Base-by-base conservation (phyloP, 2,113 vertebrate genomes). In the Alectura lathami region DNA sequence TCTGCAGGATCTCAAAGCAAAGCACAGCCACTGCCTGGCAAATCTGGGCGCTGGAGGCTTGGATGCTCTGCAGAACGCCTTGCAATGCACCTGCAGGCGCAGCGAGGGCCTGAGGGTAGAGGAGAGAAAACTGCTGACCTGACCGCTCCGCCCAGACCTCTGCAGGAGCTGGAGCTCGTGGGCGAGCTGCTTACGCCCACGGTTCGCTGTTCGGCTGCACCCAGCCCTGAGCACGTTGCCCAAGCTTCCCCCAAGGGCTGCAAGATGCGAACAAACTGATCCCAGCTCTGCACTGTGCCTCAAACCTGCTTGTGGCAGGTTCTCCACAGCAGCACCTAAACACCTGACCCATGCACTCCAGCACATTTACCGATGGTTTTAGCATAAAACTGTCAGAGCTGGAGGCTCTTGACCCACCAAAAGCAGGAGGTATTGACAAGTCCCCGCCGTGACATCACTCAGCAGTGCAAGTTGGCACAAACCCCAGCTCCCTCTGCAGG, bases 381-480 rank as follows among this genome's bases (percentile, higher is more conserved):
- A 53, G 48, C 5, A 1, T 18, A 62, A 69, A 91, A 40, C 30
- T 32, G 32, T 64, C 42, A 48, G 24, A 27, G 26, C 72, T 51
- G 21, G 83, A 77, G 30, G 30, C 45, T 88, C 8, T 79, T 17
- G 40, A 88, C 43, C 47, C 63, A 51, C 21, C 42, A 73, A 45
- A n/a, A 78, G 38, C 40, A 91, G 47, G 90, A 80, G 45, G 47
- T 6, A 38, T 3, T 68, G 51, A 69, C 36, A 86, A 91, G 40
- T 53, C 77, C 48, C 11, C 72, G 59, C 73, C 3, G 2, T 83
- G 86, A 83, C 83, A 75, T 72, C 56, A 72, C 21, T 75, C 36
- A 42, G 56, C 53, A 30, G 85, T 72, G 74, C 83, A 90, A 86
- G 73, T 43, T 36, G 54, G 66, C 68, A 47, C 76, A 83, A 91